These are phyloP conservation scores for Ruditapes philippinarum DNA, from an alignment of 1,140 invertebrate species.

Conservation along the genomic window DNA sequence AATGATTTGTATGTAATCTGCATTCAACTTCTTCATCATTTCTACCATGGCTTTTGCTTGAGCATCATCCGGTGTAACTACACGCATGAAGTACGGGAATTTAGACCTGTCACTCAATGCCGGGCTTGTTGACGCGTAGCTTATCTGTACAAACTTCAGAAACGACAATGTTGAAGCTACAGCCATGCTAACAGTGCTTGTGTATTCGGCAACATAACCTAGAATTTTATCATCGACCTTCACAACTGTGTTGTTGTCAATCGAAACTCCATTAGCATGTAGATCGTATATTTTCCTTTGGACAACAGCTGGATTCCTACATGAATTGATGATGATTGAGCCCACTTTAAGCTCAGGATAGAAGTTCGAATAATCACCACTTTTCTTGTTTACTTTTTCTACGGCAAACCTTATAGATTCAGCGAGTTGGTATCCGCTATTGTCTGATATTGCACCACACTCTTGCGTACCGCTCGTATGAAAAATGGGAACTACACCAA, in stretches of 20 bases:
- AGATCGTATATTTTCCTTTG: slow-evolving; percentile 33
- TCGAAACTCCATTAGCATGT: not conserved
- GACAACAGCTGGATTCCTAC: slow-evolving; percentile 22
- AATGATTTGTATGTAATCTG: slow-evolving; percentile 74
- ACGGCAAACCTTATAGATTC: slow-evolving; percentile 41
- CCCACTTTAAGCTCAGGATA: slow-evolving; percentile 29
- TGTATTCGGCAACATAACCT: slow-evolving; percentile 63
- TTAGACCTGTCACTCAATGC: slow-evolving; percentile 91
- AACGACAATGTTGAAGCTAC: slow-evolving; percentile 25
- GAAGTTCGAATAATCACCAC: not conserved
- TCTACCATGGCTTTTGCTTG: slow-evolving; percentile 91
- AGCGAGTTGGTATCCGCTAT: not conserved
- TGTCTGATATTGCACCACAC: slow-evolving; percentile 2
- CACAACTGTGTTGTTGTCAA: slow-evolving; percentile 67
- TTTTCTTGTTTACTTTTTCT: not conserved
- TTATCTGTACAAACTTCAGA: slow-evolving; percentile 88
- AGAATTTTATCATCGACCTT: slow-evolving; percentile 48
- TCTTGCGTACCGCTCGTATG: not conserved
- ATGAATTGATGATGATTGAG: slow-evolving; percentile 33
- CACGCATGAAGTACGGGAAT: slow-evolving; percentile 92
- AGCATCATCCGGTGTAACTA: slow-evolving; percentile 93
- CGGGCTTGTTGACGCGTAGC: slow-evolving; percentile 92
- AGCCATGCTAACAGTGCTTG: slow-evolving; percentile 57
- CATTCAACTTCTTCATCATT: slow-evolving; percentile 54
- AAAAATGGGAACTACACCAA: slow-evolving; percentile 42